Conservation (phyloP, 2,797 vertebrate species). For the Pantherophis alleghaniensis region DNA sequence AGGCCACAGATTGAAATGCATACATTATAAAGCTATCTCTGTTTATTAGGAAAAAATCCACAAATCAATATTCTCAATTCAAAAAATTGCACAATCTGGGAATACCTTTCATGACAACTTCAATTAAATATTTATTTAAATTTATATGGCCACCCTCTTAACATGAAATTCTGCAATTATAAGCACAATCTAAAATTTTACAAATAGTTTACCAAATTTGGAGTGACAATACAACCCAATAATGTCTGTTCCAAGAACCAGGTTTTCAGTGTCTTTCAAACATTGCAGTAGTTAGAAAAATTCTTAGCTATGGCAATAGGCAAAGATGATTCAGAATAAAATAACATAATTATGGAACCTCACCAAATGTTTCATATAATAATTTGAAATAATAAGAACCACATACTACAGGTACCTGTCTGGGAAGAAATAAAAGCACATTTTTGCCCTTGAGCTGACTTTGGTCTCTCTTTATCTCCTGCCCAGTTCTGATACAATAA, state of each 20-base stretch:
- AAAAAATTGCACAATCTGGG: not conserved
- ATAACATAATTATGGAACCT: not conserved
- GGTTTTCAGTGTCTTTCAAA: not conserved
- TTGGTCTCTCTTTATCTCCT: conserved; percentile 42
- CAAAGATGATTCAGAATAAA: not conserved
- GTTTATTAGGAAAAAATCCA: too few relatives aligned
- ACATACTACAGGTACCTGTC: conserved; percentile 76
- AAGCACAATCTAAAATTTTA: not conserved
- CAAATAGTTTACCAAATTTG: not conserved
- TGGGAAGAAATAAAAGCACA: conserved; percentile 86
- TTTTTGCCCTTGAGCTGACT: conserved; percentile 54
- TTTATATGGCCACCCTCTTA: not conserved
- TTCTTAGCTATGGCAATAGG: not conserved
- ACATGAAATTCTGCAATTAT: not conserved
- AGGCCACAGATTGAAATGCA: not conserved
- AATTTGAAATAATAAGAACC: conserved; percentile 20
- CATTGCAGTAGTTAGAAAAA: not conserved
- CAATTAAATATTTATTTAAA: not conserved
- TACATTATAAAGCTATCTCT: not conserved
- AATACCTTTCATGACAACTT: not conserved
- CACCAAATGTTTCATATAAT: not conserved
- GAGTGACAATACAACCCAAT: not conserved
- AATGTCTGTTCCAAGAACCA: not conserved
- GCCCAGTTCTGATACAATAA: conserved; percentile 87
- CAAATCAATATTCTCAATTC: not conserved